A percentile compares a stretch with the other conserved stretches of the same genome.
Conservation (phyloP, 2,888 invertebrate species). For the Cephus pygmeus region DNA sequence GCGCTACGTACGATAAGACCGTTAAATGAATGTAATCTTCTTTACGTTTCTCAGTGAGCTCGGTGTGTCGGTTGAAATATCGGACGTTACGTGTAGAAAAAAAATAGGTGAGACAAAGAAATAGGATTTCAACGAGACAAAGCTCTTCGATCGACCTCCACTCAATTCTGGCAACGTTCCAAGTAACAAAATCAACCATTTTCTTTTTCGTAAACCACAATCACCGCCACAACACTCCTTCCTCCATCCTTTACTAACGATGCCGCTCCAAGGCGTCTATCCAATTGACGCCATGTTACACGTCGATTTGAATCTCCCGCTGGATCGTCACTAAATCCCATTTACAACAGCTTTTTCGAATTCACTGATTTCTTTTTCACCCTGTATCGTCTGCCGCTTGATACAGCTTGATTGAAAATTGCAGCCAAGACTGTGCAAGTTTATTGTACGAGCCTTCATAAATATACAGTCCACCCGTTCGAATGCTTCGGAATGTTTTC, state of each 20-base stretch:
- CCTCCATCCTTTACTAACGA: background rate
- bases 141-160: slow-evolving; percentile 52
- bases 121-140: slow-evolving; percentile 7
- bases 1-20: background rate
- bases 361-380: background rate
- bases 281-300: background rate
- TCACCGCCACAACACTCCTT: background rate
- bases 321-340: background rate
- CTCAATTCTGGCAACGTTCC: slow-evolving; percentile 57
- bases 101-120: background rate
- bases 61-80: background rate
- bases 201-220: background rate
- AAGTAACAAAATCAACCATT: slow-evolving; percentile 54
- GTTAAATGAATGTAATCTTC: background rate
- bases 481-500: background rate
- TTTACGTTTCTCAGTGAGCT: background rate
- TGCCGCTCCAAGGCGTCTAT: background rate
- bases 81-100: background rate
- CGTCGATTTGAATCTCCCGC: background rate
- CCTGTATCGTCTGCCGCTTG: background rate
- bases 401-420: background rate
- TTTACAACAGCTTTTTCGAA: background rate
- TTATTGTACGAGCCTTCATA: background rate
- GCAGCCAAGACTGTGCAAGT: background rate
- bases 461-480: background rate